These are phyloP conservation scores for Eulithis prunata DNA, from an alignment of 2,888 invertebrate genomes.

Conservation along the genomic window DNA sequence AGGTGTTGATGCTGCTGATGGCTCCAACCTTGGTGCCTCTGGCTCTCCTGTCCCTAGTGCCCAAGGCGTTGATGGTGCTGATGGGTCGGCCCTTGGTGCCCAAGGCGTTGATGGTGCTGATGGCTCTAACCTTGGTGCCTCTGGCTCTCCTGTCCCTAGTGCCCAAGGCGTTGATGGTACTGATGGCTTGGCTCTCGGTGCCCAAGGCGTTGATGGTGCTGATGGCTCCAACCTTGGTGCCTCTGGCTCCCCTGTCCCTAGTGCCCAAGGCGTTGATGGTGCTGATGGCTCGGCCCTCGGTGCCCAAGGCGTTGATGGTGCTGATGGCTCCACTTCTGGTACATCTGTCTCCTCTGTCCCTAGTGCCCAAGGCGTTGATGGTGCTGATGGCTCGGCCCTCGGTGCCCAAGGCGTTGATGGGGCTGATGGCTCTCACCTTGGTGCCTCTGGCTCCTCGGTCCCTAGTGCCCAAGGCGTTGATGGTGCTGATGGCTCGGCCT, in stretches of 20 bases:
- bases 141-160: not conserved
- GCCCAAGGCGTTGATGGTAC: slow-evolving; percentile 1
- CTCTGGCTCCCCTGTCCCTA: too few relatives aligned
- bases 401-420: slow-evolving; percentile 12
- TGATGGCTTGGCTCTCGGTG: slow-evolving; percentile 3
- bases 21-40: not conserved
- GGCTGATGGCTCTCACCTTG: not conserved
- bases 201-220: slow-evolving; percentile 9
- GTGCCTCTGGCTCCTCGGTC: slow-evolving; percentile 4
- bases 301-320: slow-evolving; percentile 13
- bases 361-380: slow-evolving; percentile 13
- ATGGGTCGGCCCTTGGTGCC: not conserved
- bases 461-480: slow-evolving; percentile 5
- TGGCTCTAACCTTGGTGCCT: not conserved
- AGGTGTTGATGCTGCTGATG: slow-evolving; percentile 18
- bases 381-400: not conserved
- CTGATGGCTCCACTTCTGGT: slow-evolving; percentile 11
- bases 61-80: not conserved
- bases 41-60: too few relatives aligned
- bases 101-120: not conserved
- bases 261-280: slow-evolving; percentile 4
- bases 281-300: slow-evolving; percentile 5
- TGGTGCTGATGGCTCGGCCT: slow-evolving; percentile 6
- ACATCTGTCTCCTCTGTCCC: not conserved
- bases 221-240: not conserved